Evolutionary conservation across 2,113 vertebrate species (phyloP).

Genomic region (Ginglymostoma cirratum): DNA sequence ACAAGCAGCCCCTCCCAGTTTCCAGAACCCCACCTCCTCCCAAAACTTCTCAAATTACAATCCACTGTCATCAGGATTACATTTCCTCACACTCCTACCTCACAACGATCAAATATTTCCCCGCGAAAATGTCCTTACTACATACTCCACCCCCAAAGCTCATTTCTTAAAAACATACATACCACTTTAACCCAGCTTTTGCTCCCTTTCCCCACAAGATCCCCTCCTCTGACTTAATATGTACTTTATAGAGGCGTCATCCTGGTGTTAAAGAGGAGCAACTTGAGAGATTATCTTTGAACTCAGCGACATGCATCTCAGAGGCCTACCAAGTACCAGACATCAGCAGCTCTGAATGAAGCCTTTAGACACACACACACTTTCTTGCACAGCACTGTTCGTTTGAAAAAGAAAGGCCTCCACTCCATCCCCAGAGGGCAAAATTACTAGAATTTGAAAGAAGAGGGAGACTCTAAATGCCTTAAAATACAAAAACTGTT

Average conservation of each 20-base stretch:
- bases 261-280: too few species aligned
- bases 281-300: too few species aligned
- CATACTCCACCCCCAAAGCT: background rate
- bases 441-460: background rate
- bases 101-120: too few species aligned
- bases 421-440: background rate
- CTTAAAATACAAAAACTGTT: background rate
- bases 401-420: background rate
- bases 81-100: too few species aligned
- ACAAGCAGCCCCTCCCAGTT: background rate
- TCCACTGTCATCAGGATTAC: background rate
- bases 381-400: background rate
- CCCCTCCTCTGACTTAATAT: too few species aligned
- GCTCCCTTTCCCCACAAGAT: too few species aligned
- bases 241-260: too few species aligned
- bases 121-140: background rate
- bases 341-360: too few species aligned
- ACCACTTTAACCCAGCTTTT: background rate
- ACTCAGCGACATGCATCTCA: too few species aligned
- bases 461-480: background rate
- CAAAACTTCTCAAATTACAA: background rate
- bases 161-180: background rate
- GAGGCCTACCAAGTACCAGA: too few species aligned
- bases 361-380: too few species aligned
- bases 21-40: too few species aligned